Conservation (phyloP, 30 jellyfish, hydroid and myxozoan genomes). For the Hydra vulgaris region DNA sequence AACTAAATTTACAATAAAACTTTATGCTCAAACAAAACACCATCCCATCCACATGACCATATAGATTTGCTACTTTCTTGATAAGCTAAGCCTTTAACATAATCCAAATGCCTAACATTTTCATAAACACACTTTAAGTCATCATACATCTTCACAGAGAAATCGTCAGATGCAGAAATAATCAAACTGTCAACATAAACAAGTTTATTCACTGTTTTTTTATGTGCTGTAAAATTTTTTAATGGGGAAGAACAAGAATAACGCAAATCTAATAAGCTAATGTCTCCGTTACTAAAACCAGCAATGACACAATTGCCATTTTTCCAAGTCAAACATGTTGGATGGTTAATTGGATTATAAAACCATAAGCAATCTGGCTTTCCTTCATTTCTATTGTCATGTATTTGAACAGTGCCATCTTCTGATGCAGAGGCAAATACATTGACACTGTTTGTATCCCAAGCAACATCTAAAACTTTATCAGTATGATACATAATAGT, state of each 20-base stretch:
- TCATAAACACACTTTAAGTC: background rate
- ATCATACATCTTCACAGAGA: slow-evolving; percentile 6
- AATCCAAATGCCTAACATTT: slow-evolving; percentile 43
- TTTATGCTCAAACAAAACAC: slow-evolving; percentile 27
- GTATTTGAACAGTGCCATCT: slow-evolving; percentile 24
- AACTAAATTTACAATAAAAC: background rate
- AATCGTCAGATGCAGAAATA: slow-evolving; percentile 25
- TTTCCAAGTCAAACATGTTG: slow-evolving; percentile 28
- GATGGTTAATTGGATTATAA: background rate
- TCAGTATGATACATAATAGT: slow-evolving; percentile 25
- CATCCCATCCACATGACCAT: slow-evolving; percentile 96
- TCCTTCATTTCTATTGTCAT: slow-evolving; percentile 23
- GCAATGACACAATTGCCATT: background rate
- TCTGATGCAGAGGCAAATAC: slow-evolving; percentile 58
- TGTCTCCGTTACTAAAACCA: slow-evolving; percentile 26
- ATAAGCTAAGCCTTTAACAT: slow-evolving; percentile 56
- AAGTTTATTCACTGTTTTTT: background rate
- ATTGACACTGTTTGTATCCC: slow-evolving; percentile 34
- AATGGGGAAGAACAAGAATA: background rate
- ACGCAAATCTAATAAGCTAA: slow-evolving; percentile 6
- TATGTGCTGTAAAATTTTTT: background rate
- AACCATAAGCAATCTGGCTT: slow-evolving; percentile 8
- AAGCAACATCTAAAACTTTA: slow-evolving; percentile 41
- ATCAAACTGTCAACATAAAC: background rate
- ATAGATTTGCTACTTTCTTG: slow-evolving; percentile 28